Conservation (phyloP, 2,113 vertebrate genomes). For the Narcine bancroftii region DNA sequence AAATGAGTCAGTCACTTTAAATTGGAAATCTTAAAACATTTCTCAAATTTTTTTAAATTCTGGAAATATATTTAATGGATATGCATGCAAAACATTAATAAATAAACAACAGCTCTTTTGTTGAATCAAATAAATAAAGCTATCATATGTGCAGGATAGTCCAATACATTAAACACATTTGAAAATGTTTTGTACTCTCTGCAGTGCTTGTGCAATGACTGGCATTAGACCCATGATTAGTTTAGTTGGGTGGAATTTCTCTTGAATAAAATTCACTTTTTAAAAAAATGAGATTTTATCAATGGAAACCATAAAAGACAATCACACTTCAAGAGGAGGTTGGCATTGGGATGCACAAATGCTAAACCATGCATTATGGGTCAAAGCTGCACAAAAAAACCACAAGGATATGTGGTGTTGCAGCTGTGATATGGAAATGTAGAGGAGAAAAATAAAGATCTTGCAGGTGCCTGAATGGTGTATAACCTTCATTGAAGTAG, state of each 20-base stretch:
- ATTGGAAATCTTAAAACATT: not conserved
- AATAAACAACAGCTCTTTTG: not conserved
- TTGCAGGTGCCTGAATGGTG: too few species aligned
- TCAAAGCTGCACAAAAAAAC: not conserved
- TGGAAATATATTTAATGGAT: not conserved
- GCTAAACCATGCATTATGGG: not conserved
- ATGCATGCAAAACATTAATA: not conserved
- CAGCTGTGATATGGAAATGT: not conserved
- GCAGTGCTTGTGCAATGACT: not conserved
- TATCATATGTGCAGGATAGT: not conserved
- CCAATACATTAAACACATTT: slow-evolving; percentile 3
- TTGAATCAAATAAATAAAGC: not conserved
- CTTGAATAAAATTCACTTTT: not conserved
- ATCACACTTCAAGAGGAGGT: not conserved
- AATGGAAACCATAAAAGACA: too few species aligned
- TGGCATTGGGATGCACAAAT: too few species aligned
- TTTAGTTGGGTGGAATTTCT: not conserved
- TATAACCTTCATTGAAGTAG: too few species aligned
- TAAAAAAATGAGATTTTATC: not conserved
- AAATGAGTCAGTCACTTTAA: slow-evolving; percentile 25
- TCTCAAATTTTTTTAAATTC: not conserved
- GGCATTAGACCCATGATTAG: not conserved
- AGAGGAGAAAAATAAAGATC: too few species aligned
- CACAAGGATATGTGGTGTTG: not conserved
- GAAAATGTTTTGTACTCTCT: not conserved